Evolutionary conservation across 2,113 vertebrate species (phyloP).

Genomic region (Labeo catla): DNA sequence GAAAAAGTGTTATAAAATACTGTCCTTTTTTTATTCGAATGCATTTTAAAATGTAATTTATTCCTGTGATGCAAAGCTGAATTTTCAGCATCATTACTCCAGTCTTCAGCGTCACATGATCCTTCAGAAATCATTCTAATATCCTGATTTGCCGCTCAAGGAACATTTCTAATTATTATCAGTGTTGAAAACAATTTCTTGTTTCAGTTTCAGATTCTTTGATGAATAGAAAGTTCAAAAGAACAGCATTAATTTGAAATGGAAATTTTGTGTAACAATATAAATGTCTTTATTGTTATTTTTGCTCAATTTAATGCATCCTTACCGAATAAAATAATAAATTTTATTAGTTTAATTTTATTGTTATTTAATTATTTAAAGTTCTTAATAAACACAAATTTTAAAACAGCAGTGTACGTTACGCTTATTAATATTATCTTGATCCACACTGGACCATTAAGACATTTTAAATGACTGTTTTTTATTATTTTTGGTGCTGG

Average conservation of each 20-base stretch:
- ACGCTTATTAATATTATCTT: background rate
- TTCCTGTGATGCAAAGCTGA: background rate
- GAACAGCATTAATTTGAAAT: background rate
- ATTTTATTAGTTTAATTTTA: background rate
- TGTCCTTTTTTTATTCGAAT: background rate
- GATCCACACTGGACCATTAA: background rate
- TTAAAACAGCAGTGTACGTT: background rate
- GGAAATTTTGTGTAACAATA: background rate
- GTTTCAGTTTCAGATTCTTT: background rate
- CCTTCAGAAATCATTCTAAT: background rate
- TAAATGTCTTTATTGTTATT: background rate
- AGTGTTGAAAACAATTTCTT: background rate
- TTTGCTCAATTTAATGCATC: background rate
- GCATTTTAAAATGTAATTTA: background rate
- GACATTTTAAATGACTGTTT: background rate
- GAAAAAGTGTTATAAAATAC: background rate
- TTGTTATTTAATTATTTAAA: too few relatives aligned
- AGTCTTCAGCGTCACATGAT: background rate
- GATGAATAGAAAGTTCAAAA: background rate
- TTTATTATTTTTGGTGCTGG: too few relatives aligned
- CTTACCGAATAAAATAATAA: background rate
- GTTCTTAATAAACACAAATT: too few relatives aligned
- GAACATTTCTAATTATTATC: background rate
- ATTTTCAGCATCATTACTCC: background rate
- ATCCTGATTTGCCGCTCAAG: background rate